Base-by-base conservation (phyloP, 2,113 vertebrate genomes). In the Campylomormyrus numenius region DNA sequence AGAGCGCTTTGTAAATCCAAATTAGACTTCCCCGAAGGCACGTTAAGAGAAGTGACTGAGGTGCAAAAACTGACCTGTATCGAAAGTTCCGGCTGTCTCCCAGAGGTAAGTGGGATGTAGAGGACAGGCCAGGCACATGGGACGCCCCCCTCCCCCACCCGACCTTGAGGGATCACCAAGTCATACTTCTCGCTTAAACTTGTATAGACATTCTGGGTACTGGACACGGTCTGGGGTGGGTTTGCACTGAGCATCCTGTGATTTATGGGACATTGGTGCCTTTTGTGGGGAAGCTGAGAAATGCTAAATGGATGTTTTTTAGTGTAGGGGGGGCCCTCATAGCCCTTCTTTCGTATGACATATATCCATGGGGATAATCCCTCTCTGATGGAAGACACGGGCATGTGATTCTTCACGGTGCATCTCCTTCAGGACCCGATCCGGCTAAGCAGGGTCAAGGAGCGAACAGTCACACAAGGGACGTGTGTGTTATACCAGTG, bases 231-330 rank as follows among this genome's bases (percentile, higher is more conserved):
- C n/a, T 31, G 45, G 27, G 3, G 27, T 31, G 24, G 21, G 49
- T 42, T 46, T 74, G 74, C 31, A 17, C 62, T 90, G 17, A 85
- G 62, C 56, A 77, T 48, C 50, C 24, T 46, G 1, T 83, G 66
- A 90, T 83, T 84, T 88, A 90, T 48, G 21, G 80, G 39, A 13
- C 52, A 80, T 90, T 62, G 45, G 48, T 24, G 70, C 39, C 77
- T 90, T 80, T 7, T 83, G 35, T 70, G 39, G 19, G 42, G n/a
- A 46, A 42, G 35, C 13, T 62, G 35, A 70, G 35, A 46, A 19
- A 88, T 13, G 62, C 11, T 46, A 35, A 90, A 56, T 56, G 24
- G 35, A 87, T 74, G 15, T 50, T 86, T 48, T 77, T 19, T 84
- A 45, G 62, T 45, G 35, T 13, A 5, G 84, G 31, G 56, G 70